A percentile compares a stretch with the other conserved stretches of the same genome.
These are phyloP conservation scores for Papilio elwesi DNA, from an alignment of 2,888 invertebrate genomes.

Conservation along the genomic window DNA sequence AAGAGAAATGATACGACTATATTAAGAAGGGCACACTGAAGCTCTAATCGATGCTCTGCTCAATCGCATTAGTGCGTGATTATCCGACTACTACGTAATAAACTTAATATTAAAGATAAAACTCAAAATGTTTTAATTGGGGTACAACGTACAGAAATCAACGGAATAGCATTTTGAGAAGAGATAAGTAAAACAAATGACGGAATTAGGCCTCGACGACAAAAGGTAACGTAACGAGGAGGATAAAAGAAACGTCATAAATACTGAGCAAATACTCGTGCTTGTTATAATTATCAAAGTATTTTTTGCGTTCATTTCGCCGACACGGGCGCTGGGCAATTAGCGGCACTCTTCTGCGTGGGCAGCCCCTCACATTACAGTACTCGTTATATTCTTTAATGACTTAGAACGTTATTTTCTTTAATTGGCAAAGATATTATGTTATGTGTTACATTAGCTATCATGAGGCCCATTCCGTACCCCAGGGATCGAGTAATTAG, in stretches of 20 bases:
- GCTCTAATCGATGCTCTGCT: no score
- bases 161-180: not conserved
- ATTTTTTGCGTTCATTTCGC: slow-evolving; percentile 63
- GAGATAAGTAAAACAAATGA: slow-evolving; percentile 6
- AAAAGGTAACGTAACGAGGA: slow-evolving; percentile 3
- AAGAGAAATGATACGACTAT: no score
- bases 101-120: not conserved
- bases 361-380: slow-evolving; percentile 66
- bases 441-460: slow-evolving; percentile 40
- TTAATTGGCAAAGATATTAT: slow-evolving; percentile 38
- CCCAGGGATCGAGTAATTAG: no score
- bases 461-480: no score
- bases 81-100: not conserved
- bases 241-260: slow-evolving; percentile 10
- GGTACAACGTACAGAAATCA: not conserved
- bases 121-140: not conserved
- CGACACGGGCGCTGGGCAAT: slow-evolving; percentile 74
- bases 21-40: no score
- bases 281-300: slow-evolving; percentile 24
- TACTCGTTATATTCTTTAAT: slow-evolving; percentile 42
- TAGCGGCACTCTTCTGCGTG: slow-evolving; percentile 72
- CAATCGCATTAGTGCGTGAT: no score
- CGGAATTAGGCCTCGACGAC: slow-evolving; percentile 36
- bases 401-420: slow-evolving; percentile 30
- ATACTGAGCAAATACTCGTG: not conserved